Evolutionary conservation across 2,888 invertebrate genomes (phyloP).

Genomic region (Eupithecia subumbrata): DNA sequence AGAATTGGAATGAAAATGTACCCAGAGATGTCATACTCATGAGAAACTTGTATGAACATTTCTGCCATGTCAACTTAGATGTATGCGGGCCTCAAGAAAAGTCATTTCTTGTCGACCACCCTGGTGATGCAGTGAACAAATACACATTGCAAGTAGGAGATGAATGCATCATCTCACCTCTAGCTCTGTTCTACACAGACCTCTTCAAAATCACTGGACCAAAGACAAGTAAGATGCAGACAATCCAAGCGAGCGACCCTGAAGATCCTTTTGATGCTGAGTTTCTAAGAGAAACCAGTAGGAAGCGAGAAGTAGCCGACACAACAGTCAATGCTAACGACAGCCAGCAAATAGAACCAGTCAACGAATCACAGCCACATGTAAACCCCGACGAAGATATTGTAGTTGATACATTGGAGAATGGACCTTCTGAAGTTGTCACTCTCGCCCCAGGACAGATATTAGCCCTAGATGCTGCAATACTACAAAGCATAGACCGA

Average conservation of each 20-base stretch:
- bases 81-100: conserved; percentile 95
- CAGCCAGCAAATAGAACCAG: conserved; percentile 77
- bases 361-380: conserved; percentile 78
- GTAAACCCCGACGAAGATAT: conserved; percentile 87
- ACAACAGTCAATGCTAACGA: conserved; percentile 69
- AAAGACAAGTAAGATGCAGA: conserved; percentile 89
- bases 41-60: conserved; percentile 93
- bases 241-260: conserved; percentile 89
- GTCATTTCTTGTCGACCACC: conserved; percentile 89
- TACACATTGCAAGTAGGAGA: conserved; percentile 94
- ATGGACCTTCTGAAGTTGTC: conserved; percentile 86
- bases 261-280: conserved; percentile 97
- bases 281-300: conserved; percentile 94
- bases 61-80: conserved; percentile 95
- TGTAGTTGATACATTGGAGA: conserved; percentile 86
- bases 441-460: conserved; percentile 90
- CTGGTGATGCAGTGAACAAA: conserved; percentile 86
- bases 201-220: conserved; percentile 92
- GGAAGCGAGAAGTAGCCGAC: conserved; percentile 79
- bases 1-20: conserved; percentile 89
- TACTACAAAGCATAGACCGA: conserved; percentile 95
- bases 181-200: conserved; percentile 95
- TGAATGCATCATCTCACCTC: conserved; percentile 95
- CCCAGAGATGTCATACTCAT: conserved; percentile 91
- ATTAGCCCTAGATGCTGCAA: conserved; percentile 94